Percentiles rank a stretch among this genome's conserved stretches.
Evolutionary conservation across 2,797 vertebrate genomes (phyloP).

Genomic region (Lepilemur septentrionalis): DNA sequence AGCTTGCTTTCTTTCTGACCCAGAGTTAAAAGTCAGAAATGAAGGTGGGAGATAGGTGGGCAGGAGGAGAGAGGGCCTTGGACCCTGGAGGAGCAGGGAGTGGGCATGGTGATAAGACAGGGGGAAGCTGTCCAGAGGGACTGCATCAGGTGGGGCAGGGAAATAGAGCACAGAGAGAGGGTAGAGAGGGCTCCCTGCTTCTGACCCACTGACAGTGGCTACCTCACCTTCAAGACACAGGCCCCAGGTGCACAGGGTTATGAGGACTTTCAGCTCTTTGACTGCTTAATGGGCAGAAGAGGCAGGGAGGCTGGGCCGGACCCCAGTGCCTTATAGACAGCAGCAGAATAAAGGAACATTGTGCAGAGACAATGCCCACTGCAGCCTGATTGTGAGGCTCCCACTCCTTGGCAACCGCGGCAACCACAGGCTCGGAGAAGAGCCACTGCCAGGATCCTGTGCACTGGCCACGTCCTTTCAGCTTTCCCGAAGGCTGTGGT

Average conservation of each 20-base stretch:
- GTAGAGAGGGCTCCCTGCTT: neutral
- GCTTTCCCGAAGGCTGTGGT: neutral
- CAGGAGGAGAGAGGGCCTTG: neutral
- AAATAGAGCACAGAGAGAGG: neutral
- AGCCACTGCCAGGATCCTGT: neutral
- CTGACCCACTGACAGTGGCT: neutral
- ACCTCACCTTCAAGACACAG: constrained; percentile 1
- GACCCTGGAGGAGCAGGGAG: neutral
- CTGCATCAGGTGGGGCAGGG: neutral
- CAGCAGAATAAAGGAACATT: constrained; percentile 25
- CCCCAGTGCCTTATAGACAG: neutral
- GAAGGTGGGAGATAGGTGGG: neutral
- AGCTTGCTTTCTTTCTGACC: neutral
- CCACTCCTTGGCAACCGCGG: constrained; percentile 30
- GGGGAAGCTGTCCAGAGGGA: neutral
- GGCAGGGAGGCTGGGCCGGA: neutral
- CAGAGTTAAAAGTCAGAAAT: neutral
- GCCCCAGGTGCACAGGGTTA: neutral
- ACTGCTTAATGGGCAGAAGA: neutral
- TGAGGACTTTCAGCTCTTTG: neutral
- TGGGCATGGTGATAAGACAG: neutral
- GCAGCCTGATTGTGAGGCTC: constrained; percentile 41
- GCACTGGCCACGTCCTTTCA: neutral
- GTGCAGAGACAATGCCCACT: neutral
- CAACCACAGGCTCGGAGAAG: neutral